Base-by-base conservation (phyloP, 2,797 vertebrate species). In the Phoxinus dragarum region DNA sequence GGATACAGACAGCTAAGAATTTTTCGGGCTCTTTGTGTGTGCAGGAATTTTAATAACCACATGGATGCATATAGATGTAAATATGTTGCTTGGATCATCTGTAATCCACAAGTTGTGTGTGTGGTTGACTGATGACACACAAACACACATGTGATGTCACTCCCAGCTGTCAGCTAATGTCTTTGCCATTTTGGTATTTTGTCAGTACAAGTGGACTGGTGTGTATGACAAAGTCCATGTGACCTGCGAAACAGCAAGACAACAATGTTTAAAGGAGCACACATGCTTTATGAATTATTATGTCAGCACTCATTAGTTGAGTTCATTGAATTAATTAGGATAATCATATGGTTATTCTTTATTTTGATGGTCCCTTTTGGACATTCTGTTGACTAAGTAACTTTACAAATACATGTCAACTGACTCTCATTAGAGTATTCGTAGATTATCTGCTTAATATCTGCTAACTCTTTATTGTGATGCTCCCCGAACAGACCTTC, bases 61-160 rank as follows among this genome's bases (percentile, higher is more conserved):
- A 31, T 79, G n/a, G 5, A 64, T 64, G 38, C n/a, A 61, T 40
- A 3, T 49, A 5, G 36, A 27, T 61, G 74, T 16, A 64, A 4
- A 64, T 12, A 78, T 64, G 14, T 64, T 64, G 56, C 38, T 61
- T 78, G 64, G 56, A 42, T 78, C 38, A 78, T 78, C 23, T 79
- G 23, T 44, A 27, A 77, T 59, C 54, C 52, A 16, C 36, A 77
- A n/a, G 12, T 16, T 6, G 23, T 64, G 76, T 79, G 56, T 79
- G 31, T 64, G 54, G 52, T 44, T 16, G 38, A 64, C 38, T 31
- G 16, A 47, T 79, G n/a, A 64, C 40, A 64, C 23, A 79, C n/a
- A 79, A 10, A 44, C n/a, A 64, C 76, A 79, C 56, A 78, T 5
- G 16, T 44, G n/a, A 61, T 21, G 16, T 79, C n/a, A 34, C n/a